phyloP scores from a whole-genome alignment of 2,113 vertebrate species.

The Prionailurus viverrinus region DNA sequence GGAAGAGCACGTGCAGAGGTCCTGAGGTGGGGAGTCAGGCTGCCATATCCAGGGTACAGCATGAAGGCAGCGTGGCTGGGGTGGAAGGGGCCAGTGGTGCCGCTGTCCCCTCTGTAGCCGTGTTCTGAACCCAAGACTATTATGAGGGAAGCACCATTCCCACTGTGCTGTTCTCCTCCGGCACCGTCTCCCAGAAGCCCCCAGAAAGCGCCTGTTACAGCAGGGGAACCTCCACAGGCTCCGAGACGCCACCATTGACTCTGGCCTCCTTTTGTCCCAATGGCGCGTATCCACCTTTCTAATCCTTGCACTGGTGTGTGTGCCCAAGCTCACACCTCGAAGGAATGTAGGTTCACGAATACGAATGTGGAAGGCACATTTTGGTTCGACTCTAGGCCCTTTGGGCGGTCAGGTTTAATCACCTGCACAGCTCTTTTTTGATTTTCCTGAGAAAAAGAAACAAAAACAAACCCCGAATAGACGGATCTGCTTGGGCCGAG shows the following conservation, averaged over 20 bases:
- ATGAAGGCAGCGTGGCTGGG: neutral
- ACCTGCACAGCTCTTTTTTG: neutral
- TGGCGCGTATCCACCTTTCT: neutral
- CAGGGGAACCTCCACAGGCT: no score
- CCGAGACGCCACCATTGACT: neutral
- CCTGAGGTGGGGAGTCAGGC: neutral
- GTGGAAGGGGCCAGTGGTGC: accelerated
- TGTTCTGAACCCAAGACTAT: neutral
- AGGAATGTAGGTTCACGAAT: neutral
- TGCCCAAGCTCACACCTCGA: neutral
- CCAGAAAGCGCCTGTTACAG: neutral
- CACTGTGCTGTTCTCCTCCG: neutral
- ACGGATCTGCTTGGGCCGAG: neutral
- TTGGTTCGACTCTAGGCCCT: neutral
- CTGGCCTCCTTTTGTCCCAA: neutral
- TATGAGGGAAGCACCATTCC: neutral
- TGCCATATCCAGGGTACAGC: neutral
- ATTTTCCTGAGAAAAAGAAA: slow-evolving; percentile 2
- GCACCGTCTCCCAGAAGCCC: neutral
- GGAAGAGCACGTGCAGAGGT: neutral
- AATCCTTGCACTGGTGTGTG: neutral
- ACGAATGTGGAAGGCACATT: neutral
- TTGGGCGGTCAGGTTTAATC: neutral
- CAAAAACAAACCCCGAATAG: neutral
- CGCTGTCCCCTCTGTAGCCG: neutral